Conservation (phyloP, 2,797 vertebrate genomes). For the Poeciliopsis presidionis region DNA sequence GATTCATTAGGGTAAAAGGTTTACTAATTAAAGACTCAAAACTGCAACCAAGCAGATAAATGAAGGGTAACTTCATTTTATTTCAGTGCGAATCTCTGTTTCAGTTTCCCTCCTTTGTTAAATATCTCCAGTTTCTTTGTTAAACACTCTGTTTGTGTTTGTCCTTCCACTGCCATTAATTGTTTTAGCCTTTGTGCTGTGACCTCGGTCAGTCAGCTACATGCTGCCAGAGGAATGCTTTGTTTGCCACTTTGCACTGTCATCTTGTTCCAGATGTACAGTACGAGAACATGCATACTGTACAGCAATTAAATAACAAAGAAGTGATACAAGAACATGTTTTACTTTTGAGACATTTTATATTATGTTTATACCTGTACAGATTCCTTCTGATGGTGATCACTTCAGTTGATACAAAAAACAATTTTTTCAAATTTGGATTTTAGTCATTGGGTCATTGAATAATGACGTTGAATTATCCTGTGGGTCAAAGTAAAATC, state of each 20-base stretch:
- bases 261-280: slow-evolving; percentile 1
- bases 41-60: background rate
- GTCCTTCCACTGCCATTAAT: slow-evolving; percentile 46
- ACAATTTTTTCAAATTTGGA: background rate
- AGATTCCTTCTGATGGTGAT: background rate
- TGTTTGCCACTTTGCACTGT: slow-evolving; percentile 9
- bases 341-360: slow-evolving; percentile 1
- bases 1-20: slow-evolving; percentile 14
- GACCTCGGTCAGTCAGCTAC: slow-evolving; percentile 35
- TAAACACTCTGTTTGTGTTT: slow-evolving; percentile 39
- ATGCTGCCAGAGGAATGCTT: slow-evolving; percentile 22
- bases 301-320: background rate
- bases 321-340: too few relatives aligned
- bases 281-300: background rate
- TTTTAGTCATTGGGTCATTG: background rate
- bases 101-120: slow-evolving; percentile 2
- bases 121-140: slow-evolving; percentile 27
- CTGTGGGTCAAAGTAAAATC: too few relatives aligned
- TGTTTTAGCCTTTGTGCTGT: slow-evolving; percentile 45
- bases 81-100: background rate
- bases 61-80: background rate
- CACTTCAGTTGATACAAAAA: background rate
- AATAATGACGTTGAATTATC: too few relatives aligned
- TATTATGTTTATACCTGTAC: background rate
- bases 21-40: slow-evolving; percentile 6